Evolutionary conservation across 2,113 vertebrate species (phyloP).

Genomic region (Trogon melanurus): DNA sequence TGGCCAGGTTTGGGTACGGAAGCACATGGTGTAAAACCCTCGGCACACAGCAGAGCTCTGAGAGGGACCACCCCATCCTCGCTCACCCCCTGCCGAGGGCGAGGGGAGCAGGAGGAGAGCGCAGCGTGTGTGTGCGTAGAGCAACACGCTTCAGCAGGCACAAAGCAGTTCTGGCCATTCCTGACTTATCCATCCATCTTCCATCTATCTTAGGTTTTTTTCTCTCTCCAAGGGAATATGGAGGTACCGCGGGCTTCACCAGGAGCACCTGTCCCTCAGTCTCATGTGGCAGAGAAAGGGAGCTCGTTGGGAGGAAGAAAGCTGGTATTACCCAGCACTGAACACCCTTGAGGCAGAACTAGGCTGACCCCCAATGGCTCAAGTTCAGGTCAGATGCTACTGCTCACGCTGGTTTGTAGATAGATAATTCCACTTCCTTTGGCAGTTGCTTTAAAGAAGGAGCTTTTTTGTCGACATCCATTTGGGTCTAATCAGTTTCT

Average conservation of each 20-base stretch:
- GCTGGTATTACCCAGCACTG: not conserved
- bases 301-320: not conserved
- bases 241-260: not conserved
- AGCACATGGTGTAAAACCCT: not conserved
- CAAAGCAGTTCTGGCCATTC: not conserved
- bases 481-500: not conserved
- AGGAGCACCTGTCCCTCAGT: not conserved
- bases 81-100: not conserved
- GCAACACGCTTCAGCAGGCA: not conserved
- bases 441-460: not conserved
- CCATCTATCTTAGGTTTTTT: not conserved
- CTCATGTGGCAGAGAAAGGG: not conserved
- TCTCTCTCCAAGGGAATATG: not conserved
- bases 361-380: not conserved
- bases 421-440: not conserved
- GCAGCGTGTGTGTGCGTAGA: not conserved
- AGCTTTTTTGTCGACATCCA: not conserved
- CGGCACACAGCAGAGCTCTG: not conserved
- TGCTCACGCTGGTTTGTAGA: not conserved
- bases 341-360: not conserved
- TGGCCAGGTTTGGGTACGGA: not conserved
- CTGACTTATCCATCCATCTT: too few relatives aligned
- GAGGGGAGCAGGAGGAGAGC: too few relatives aligned
- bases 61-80: not conserved
- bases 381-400: accelerated